phyloP scores from a whole-genome alignment of 2,797 vertebrate species.

The Salarias fasciatus region DNA sequence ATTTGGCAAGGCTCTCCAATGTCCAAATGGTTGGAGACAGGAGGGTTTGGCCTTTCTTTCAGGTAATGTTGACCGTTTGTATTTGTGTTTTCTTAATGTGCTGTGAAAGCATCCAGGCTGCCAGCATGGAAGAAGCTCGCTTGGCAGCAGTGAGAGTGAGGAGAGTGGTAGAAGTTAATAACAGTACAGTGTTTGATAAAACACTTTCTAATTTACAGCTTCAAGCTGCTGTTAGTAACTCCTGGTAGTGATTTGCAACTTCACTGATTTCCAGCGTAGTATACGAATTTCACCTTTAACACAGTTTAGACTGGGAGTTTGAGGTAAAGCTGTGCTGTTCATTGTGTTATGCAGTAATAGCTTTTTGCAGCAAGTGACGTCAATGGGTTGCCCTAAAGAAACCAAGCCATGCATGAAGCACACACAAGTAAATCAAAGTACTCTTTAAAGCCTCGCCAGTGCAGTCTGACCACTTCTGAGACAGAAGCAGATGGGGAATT shows the following conservation, averaged over 20 bases:
- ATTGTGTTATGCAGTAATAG: constrained; percentile 7
- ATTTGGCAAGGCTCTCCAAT: not conserved
- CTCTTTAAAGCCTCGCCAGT: not conserved
- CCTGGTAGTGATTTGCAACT: constrained; percentile 2
- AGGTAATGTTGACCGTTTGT: not conserved
- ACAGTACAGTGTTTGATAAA: not conserved
- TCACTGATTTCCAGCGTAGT: not conserved
- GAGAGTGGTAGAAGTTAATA: not conserved
- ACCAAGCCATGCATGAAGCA: constrained; percentile 11
- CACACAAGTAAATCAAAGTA: constrained; percentile 3
- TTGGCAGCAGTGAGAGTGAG: not conserved
- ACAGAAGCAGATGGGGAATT: not conserved
- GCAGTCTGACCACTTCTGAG: not conserved
- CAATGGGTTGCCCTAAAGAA: constrained; percentile 10
- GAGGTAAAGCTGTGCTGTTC: constrained; percentile 4
- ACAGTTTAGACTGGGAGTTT: not conserved
- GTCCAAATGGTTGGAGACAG: not conserved
- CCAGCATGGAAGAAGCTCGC: not conserved
- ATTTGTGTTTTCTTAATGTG: not conserved
- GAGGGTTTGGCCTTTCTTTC: not conserved
- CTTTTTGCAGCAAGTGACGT: constrained; percentile 8
- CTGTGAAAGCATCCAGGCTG: not conserved
- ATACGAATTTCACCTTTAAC: constrained; percentile 1
- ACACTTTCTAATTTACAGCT: not conserved
- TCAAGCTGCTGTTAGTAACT: not conserved